Evolutionary conservation across 2,113 vertebrate genomes (phyloP).

Genomic region (Craseonycteris thonglongyai): DNA sequence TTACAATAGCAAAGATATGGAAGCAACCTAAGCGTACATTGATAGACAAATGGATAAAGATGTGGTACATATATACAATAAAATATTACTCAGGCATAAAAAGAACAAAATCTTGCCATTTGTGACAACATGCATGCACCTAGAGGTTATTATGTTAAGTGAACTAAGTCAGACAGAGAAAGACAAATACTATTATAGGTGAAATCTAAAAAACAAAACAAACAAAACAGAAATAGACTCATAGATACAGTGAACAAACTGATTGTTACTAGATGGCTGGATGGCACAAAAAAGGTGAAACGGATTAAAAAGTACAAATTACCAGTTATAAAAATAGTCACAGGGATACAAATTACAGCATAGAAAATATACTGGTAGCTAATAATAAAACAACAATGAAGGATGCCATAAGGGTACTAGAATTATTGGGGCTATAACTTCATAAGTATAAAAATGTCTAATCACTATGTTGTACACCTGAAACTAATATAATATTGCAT

Average conservation of each 20-base stretch:
- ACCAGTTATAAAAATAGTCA: not conserved
- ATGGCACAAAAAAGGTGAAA: not conserved
- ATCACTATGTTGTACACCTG: not conserved
- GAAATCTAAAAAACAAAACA: not conserved
- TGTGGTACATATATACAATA: no score
- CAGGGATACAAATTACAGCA: not conserved
- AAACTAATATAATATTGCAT: not conserved
- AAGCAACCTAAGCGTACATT: not conserved
- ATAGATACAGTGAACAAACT: not conserved
- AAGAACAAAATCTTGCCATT: not conserved
- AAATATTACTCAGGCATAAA: not conserved
- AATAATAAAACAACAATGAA: not conserved
- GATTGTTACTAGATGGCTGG: not conserved
- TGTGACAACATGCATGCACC: not conserved
- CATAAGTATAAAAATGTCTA: not conserved
- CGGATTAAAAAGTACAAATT: not conserved
- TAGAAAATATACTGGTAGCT: no score
- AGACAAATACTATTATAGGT: not conserved
- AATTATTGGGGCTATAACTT: not conserved
- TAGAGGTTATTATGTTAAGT: not conserved
- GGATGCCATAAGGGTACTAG: not conserved
- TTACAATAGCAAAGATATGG: not conserved
- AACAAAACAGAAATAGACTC: not conserved
- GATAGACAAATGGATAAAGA: not conserved
- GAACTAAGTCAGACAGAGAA: not conserved